phyloP scores from a whole-genome alignment of 2,888 invertebrate genomes.

The Limnephilus rhombicus region DNA sequence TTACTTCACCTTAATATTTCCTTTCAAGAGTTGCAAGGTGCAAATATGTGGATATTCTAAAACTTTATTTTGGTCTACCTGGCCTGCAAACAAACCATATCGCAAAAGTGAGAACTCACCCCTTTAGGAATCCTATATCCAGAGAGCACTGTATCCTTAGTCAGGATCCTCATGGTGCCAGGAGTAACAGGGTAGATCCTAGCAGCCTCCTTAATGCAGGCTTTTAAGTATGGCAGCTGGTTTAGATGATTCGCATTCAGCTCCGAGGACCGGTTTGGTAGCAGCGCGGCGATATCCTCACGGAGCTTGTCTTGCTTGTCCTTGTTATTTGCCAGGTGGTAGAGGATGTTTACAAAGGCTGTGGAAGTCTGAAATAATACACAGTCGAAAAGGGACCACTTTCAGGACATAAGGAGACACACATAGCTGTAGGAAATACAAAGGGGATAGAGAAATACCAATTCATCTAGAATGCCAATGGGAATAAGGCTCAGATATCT shows the following conservation, averaged over 20 bases:
- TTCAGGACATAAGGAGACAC: not conserved
- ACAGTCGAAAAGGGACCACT: not conserved
- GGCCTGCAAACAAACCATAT: not conserved
- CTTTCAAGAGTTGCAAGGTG: not conserved
- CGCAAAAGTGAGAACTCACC: constrained; percentile 71
- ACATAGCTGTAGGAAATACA: not conserved
- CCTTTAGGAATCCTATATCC: constrained; percentile 81
- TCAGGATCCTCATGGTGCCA: constrained; percentile 77
- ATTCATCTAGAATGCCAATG: no score
- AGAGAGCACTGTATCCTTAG: constrained; percentile 78
- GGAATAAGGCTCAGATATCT: no score
- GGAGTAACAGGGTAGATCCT: constrained; percentile 80
- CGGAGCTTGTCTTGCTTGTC: constrained; percentile 81
- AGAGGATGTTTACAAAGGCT: constrained; percentile 71
- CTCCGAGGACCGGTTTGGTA: constrained; percentile 71
- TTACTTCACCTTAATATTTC: not conserved
- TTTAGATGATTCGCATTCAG: constrained; percentile 73
- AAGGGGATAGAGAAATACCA: no score
- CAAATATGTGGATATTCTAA: not conserved
- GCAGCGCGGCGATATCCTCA: constrained; percentile 75
- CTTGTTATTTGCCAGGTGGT: constrained; percentile 80
- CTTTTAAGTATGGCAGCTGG: constrained; percentile 80
- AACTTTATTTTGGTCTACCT: not conserved
- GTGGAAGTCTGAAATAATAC: constrained; percentile 58
- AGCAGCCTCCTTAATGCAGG: constrained; percentile 85